Evolutionary conservation across 2,797 vertebrate species (phyloP), one percentile per base, ranked within the genome.

Genomic region (Thunnus albacares): DNA sequence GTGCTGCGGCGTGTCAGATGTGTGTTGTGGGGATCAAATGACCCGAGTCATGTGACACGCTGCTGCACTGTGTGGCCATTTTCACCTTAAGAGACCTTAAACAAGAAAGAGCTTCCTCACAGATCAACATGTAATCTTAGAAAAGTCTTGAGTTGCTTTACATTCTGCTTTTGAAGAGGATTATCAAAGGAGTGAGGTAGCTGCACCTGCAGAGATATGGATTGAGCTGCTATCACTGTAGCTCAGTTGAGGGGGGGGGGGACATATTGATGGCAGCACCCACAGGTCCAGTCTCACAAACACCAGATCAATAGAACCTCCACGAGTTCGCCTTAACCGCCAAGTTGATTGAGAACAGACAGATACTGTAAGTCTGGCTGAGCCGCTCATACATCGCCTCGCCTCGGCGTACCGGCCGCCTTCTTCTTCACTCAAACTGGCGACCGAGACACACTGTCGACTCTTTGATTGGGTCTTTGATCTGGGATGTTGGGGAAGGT

Each of bases 271-370:
- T 59, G 43, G 65, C 77, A 67, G 77, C 77, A 63, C 38, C 71
- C 52, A 53, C 22, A 30, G 62, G 68, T 55, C 58, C 58, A 41
- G 12, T 49, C 67, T 47, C 11, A 22, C 66, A 74, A 71, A 59
- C 84, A 47, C 9, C 64, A 0, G 80, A 86, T 91, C 91, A 76
- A 90, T 89, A 55, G 49, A 3, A 47, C 58, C 71, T 72, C 38
- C 45, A 14, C 20, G 2, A 20, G 67, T 38, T 68, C 24, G 2
- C 66, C 62, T 53, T 26, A 35, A 38, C 82, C 79, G 15, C 55
- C 60, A 38, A 5, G 35, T 62, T 75, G 71, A 77, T 14, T 62
- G 83, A 70, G 73, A 81, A 75, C 3, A 30, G 74, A 75, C 65
- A 63, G 66, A 71, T 57, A 59, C 77, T 41, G 75, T 30, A 60